Base-by-base conservation (phyloP, 35 echinoderm and acorn worm species). In the Apostichopus californicus region DNA sequence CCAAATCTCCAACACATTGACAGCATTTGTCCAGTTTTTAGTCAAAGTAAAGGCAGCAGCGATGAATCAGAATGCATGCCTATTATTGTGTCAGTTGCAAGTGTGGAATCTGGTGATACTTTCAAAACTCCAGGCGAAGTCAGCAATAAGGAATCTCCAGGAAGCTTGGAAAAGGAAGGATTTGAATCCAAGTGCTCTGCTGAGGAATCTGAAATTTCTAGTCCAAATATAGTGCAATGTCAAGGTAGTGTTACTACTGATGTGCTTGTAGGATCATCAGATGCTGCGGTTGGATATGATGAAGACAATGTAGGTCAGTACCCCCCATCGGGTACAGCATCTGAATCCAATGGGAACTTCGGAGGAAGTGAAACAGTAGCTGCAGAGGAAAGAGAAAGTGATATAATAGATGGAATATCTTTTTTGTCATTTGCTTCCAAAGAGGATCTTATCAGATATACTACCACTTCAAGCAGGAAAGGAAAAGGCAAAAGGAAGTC, bases 381-480 rank as follows among this genome's bases (percentile, higher is more conserved):
- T 14, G 17, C 12, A 3, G 9, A 89, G 58, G 86, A 71, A 25
- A 64, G 24, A 1, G 92, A 93, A 22, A 57, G 65, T 79, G 91
- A 95, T 52, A 55, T 81, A 10, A 88, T 95, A 63, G 92, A 93
- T 89, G 91, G 90, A 52, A 77, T 95, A 10, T 80, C 94, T 53
- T 95, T 95, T 20, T 28, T 95, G 64, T 90, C 94, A 73, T 95
- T 95, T 55, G 53, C 78, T 57, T 68, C 77, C 26, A 95, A 79
- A 80, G 92, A 95, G 56, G 91, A 93, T 14, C 60, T 95, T 14
- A 20, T 85, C 14, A 24, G 86, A 21, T 93, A 79, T 78, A 20
- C 86, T 34, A 28, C 10, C 55, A n/a, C 10, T 15, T 26, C 22
- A 90, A 28, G 5, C 17, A 68, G 64, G 17, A 89, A 73, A 10